These are phyloP conservation scores for Panulirus ornatus DNA, from an alignment of 1,140 invertebrate species.

Conservation along the genomic window DNA sequence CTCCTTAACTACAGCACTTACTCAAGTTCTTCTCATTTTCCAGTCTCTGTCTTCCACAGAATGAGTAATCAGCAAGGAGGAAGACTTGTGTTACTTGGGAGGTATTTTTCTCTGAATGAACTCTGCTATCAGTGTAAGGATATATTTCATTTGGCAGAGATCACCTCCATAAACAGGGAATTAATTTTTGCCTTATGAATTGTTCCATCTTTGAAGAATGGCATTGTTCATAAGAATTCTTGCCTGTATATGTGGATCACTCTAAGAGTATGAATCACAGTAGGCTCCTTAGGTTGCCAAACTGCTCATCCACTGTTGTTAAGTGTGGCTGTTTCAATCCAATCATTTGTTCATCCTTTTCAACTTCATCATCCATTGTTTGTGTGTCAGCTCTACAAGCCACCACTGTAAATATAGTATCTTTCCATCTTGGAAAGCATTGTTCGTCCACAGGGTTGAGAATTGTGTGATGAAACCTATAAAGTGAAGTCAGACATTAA, in stretches of 20 bases:
- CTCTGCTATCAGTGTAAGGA: background rate
- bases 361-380: constrained; percentile 13
- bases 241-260: constrained; percentile 13
- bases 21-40: background rate
- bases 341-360: constrained; percentile 4
- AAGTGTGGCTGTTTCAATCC: constrained; percentile 7
- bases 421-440: constrained; percentile 15
- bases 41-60: constrained; percentile 10
- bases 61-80: background rate
- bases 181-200: constrained; percentile 1
- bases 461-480: background rate
- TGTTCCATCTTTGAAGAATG: background rate
- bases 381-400: background rate
- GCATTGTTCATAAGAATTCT: constrained; percentile 7
- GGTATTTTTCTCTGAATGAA: background rate
- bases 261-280: constrained; percentile 20
- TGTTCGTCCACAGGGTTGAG: constrained; percentile 12
- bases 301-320: constrained; percentile 18
- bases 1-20: background rate
- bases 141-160: background rate
- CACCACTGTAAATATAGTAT: background rate
- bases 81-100: background rate
- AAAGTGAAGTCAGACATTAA: constrained; percentile 1
- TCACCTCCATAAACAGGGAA: constrained; percentile 9
- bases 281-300: constrained; percentile 14